Percentiles rank a stretch among this genome's conserved stretches.
Evolutionary conservation across 2,113 vertebrate species (phyloP).

Genomic region (Pampusana beccarii): DNA sequence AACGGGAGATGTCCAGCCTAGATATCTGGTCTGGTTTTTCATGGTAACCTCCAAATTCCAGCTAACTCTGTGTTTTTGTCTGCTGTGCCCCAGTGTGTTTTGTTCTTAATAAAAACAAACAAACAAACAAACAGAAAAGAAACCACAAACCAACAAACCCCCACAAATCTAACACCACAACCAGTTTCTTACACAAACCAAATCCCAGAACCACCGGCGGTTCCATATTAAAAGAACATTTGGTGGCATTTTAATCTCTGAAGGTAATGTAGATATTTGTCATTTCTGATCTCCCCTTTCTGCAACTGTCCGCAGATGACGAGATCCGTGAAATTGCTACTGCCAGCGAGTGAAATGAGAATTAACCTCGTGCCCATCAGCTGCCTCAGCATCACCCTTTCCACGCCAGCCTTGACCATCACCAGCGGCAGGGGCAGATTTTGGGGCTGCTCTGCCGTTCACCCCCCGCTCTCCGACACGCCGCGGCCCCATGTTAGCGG

Average conservation of each 20-base stretch:
- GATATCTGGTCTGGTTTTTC: not conserved
- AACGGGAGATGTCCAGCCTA: not conserved
- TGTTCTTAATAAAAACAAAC: not conserved
- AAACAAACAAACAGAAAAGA: not conserved
- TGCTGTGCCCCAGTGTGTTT: not conserved
- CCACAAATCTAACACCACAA: no score
- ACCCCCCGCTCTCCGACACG: not conserved
- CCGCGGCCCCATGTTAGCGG: not conserved
- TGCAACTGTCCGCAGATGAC: conserved; percentile 61
- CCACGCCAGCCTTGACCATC: conserved; percentile 3
- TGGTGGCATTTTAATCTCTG: conserved; percentile 65
- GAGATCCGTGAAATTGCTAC: conserved; percentile 71
- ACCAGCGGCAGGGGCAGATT: not conserved
- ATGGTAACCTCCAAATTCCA: not conserved
- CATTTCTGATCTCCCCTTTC: conserved; percentile 65
- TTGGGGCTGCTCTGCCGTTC: not conserved
- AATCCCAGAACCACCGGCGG: not conserved
- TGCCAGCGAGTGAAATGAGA: conserved; percentile 68
- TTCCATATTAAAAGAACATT: conserved; percentile 55
- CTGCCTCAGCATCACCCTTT: conserved; percentile 20
- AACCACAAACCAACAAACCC: no score
- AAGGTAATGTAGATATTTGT: conserved; percentile 71
- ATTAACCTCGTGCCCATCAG: conserved; percentile 62
- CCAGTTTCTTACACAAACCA: not conserved
- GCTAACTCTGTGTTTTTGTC: not conserved